Percentiles rank a stretch among this genome's conserved stretches.
Evolutionary conservation across 2,797 vertebrate species (phyloP).

Genomic region (Gallinago nigripennis): DNA sequence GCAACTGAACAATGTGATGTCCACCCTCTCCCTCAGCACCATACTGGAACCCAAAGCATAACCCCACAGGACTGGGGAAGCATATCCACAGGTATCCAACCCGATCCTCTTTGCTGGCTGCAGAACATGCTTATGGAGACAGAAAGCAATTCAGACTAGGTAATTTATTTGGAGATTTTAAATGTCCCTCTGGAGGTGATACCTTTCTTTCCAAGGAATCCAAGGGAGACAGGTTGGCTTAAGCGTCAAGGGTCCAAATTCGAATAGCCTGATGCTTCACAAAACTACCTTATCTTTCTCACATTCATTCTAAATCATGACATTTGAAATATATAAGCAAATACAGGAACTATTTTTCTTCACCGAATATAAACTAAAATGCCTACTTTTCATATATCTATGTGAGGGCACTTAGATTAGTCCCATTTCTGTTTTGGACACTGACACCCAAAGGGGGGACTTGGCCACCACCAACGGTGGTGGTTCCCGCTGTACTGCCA

Average conservation of each 20-base stretch:
- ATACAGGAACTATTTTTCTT: not conserved
- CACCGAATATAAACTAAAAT: not conserved
- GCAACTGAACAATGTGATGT: not conserved
- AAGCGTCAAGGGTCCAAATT: not conserved
- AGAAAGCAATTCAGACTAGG: not conserved
- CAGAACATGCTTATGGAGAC: fast-evolving
- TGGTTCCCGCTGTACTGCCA: not conserved
- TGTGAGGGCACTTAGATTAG: not conserved
- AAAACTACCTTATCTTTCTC: not conserved
- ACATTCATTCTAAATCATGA: not conserved
- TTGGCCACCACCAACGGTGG: fast-evolving
- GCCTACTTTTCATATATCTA: not conserved
- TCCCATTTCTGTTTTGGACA: not conserved
- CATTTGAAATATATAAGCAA: not conserved
- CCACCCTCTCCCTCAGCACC: not conserved
- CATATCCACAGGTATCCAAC: not conserved
- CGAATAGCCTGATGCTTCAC: not conserved
- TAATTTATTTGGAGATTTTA: not conserved
- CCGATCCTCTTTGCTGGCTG: not conserved
- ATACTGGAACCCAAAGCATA: not conserved
- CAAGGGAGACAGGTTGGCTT: not conserved
- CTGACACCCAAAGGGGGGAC: not conserved
- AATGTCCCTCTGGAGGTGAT: not conserved
- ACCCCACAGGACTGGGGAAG: not conserved
- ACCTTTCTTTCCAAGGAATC: not conserved